Base-by-base conservation (phyloP, 2,113 vertebrate species). In the Nesoenas mayeri region DNA sequence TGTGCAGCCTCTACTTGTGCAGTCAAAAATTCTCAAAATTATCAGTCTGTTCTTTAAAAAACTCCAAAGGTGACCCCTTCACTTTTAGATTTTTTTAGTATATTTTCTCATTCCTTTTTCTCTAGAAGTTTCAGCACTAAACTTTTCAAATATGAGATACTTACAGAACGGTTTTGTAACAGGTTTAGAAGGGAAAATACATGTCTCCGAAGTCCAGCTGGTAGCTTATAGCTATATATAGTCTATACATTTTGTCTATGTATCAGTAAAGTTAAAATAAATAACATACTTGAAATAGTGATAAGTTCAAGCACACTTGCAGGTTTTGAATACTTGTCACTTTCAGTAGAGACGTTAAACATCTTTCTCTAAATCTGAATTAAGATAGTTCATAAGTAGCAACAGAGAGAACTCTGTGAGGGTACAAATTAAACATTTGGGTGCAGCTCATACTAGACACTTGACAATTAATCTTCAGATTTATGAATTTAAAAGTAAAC, bases 401-500 rank as follows among this genome's bases (percentile, higher is more conserved):
- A 78, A 77, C 26, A 29, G 51, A 51, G 44, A 50, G 50, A 47
- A 38, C 36, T 90, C 78, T 5, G 1, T 65, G 44, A 42, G 51
- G 25, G n/a, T 77, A 40, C 70, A 84, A 15, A 72, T 70, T 28
- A 87, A 88, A 48, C 48, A 20, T 65, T 65, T 89, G 83, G 12
- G 36, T 56, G 28, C 73, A 81, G 19, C 65, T 89, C 60, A 3
- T 75, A 54, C 77, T 91, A 72, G 65, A 62, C 73, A 54, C 50
- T 54, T 75, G 74, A 85, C 9, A 6, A 89, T 96, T 96, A 83
- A 86, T 92, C 83, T 94, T 80, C 1, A 1, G 24, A 71, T 94
- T 84, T 88, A 75, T 81, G 51, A 69, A 86, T 94, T 96, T 94
- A 61, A 95, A 92, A 96, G 70, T 92, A 96, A 96, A 95, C 90